Conservation (phyloP, 2,888 invertebrate species). For the Brachyptera putata region DNA sequence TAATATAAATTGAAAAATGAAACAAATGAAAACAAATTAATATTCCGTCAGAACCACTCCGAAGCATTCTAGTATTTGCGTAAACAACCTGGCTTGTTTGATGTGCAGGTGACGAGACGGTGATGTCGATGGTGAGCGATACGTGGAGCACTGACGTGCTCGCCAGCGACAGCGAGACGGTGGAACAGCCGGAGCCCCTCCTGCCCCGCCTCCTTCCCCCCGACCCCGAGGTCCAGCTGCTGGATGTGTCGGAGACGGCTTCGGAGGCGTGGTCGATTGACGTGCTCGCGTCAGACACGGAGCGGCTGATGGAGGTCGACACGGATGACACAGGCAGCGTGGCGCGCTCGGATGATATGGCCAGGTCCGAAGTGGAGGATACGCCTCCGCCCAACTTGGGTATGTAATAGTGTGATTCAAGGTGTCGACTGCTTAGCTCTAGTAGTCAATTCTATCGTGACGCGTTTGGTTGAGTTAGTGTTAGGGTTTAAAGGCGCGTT, state of each 20-base stretch:
- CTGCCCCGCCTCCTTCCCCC: not conserved
- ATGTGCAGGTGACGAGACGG: slow-evolving; percentile 87
- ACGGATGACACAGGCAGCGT: slow-evolving; percentile 63
- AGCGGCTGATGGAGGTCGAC: slow-evolving; percentile 82
- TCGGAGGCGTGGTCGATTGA: slow-evolving; percentile 99
- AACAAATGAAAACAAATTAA: no score
- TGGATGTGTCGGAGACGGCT: slow-evolving; percentile 86
- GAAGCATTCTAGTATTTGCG: no score
- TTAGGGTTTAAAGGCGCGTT: no score
- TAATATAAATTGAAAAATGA: no score
- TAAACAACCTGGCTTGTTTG: no score
- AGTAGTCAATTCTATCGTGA: no score
- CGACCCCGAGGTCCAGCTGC: slow-evolving; percentile 38
- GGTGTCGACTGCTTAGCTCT: no score
- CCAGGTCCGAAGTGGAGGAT: slow-evolving; percentile 52
- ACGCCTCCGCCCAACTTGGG: slow-evolving; percentile 40
- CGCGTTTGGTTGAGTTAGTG: no score
- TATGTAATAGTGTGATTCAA: no score
- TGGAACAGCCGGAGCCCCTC: slow-evolving; percentile 51
- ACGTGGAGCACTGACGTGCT: slow-evolving; percentile 99
- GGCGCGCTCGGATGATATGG: slow-evolving; percentile 72
- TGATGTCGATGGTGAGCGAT: slow-evolving; percentile 88
- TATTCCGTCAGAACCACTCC: no score
- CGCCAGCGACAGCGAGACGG: slow-evolving; percentile 92
- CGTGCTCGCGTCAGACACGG: slow-evolving; percentile 88